A percentile compares a stretch with the other conserved stretches of the same genome.
phyloP scores from a whole-genome alignment of 2,797 vertebrate genomes.

The Melanotaenia parkinsoni region DNA sequence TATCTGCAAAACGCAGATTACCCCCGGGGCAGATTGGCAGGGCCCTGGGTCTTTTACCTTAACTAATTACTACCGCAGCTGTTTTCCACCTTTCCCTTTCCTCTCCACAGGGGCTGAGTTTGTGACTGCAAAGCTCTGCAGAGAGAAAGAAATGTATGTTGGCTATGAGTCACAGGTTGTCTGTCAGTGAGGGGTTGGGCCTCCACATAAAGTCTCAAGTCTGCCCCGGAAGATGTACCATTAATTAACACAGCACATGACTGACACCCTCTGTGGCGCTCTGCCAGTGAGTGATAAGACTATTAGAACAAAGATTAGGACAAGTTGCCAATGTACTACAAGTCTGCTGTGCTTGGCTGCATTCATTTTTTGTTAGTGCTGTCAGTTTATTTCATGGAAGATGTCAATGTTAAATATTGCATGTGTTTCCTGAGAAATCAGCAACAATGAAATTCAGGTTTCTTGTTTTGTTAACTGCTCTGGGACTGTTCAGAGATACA shows the following conservation, averaged over 20 bases:
- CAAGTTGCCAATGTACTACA: constrained; percentile 16
- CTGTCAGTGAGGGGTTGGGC: constrained; percentile 19
- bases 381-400: constrained; percentile 11
- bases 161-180: constrained; percentile 32
- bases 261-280: constrained; percentile 17
- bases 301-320: constrained; percentile 37
- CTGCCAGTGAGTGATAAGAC: constrained; percentile 29
- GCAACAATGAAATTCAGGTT: too few species aligned
- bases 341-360: constrained; percentile 2
- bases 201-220: constrained; percentile 22
- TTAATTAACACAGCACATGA: constrained; percentile 53
- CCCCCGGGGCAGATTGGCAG: constrained; percentile 36
- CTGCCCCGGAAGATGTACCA: constrained; percentile 32
- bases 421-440: too few species aligned
- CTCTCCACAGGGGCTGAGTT: constrained; percentile 32
- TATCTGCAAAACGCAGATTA: constrained; percentile 46
- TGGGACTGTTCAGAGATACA: too few species aligned
- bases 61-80: constrained; percentile 43
- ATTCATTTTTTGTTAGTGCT: constrained; percentile 23
- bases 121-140: constrained; percentile 30
- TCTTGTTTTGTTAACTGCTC: too few species aligned
- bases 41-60: constrained; percentile 24
- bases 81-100: constrained; percentile 43
- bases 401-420: neutral
- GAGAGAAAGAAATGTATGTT: constrained; percentile 32